A percentile compares a stretch with the other conserved stretches of the same genome.
phyloP scores from a whole-genome alignment of 2,888 invertebrate genomes.

The Taphrorychus bicolor region DNA sequence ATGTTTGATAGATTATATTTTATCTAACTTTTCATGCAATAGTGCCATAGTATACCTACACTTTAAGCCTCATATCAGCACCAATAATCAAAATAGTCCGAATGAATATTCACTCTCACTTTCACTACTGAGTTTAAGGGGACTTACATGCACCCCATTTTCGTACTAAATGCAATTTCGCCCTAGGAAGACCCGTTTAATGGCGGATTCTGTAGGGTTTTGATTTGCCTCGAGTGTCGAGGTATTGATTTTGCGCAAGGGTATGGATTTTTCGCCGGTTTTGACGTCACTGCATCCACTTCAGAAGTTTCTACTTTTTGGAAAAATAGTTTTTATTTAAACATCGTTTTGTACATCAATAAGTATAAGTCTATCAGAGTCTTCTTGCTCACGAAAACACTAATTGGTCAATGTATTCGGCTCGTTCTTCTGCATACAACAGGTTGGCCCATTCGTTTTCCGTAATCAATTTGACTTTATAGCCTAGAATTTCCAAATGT shows the following conservation, averaged over 20 bases:
- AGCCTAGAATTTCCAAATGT: conserved; percentile 71
- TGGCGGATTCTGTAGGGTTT: conserved; percentile 12
- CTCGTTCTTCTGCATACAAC: conserved; percentile 62
- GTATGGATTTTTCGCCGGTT: conserved; percentile 26
- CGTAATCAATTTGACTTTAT: conserved; percentile 64
- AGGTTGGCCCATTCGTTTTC: conserved; percentile 65
- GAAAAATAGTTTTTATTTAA: neutral
- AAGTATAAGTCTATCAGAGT: too few species aligned
- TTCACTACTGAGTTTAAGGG: neutral
- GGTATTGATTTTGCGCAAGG: conserved; percentile 37
- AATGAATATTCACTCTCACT: neutral
- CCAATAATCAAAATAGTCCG: conserved; percentile 1
- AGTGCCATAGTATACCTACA: too few species aligned
- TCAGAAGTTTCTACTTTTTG: neutral
- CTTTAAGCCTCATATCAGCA: conserved; percentile 39
- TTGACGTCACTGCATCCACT: neutral
- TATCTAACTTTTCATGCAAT: too few species aligned
- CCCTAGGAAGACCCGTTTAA: neutral
- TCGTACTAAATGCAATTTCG: neutral
- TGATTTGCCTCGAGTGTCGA: conserved; percentile 11
- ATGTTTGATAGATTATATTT: too few species aligned
- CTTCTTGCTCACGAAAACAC: conserved; percentile 19
- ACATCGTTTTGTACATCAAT: too few species aligned
- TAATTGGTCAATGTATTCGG: conserved; percentile 57
- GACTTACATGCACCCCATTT: neutral